These are phyloP conservation scores for Conus ventricosus DNA, from an alignment of 1,140 invertebrate genomes.

Conservation along the genomic window DNA sequence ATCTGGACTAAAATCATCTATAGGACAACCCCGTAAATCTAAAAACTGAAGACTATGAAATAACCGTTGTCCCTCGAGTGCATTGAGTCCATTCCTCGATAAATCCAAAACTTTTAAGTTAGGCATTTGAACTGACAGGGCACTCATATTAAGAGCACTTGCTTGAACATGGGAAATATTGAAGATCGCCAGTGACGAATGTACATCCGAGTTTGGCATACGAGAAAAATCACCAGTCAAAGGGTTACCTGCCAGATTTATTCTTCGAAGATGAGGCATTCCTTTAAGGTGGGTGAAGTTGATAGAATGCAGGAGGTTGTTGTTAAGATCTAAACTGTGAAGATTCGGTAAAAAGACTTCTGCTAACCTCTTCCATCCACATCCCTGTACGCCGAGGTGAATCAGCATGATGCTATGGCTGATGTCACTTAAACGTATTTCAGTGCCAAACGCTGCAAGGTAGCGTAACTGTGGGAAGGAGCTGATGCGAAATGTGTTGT, in stretches of 20 bases:
- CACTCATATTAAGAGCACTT: not conserved
- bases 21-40: not conserved
- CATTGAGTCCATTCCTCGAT: not conserved
- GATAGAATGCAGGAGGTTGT: not conserved
- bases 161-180: not conserved
- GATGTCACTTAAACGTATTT: not conserved
- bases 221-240: not conserved
- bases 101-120: not conserved
- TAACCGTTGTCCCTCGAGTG: not conserved
- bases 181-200: not conserved
- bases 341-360: conserved; percentile 27
- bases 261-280: not conserved
- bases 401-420: conserved; percentile 18
- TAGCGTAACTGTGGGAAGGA: conserved; percentile 16
- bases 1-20: not conserved
- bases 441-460: not conserved
- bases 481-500: not conserved
- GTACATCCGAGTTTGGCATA: fast-evolving
- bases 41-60: not conserved
- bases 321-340: conserved; percentile 25
- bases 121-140: not conserved
- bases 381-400: conserved; percentile 15
- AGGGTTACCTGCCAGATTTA: not conserved
- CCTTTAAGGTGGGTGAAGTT: not conserved
- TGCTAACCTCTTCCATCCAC: not conserved